phyloP scores from a whole-genome alignment of 2,113 vertebrate species.

The Vulpes vulpes region DNA sequence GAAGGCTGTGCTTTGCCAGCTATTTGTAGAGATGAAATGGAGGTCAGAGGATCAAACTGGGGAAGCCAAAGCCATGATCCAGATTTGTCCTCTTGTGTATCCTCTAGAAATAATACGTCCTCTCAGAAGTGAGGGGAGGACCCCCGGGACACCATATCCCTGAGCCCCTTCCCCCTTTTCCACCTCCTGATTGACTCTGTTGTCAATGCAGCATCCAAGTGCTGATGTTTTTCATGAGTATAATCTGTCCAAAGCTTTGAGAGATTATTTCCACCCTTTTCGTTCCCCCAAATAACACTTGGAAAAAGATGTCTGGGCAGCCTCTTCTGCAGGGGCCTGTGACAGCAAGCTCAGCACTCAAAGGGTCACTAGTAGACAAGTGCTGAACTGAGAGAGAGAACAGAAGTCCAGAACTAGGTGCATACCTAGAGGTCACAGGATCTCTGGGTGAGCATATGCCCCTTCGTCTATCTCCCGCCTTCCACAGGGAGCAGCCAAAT shows the following conservation, averaged over 20 bases:
- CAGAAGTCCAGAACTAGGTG: background rate
- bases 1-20: background rate
- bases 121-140: background rate
- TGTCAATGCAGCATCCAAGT: background rate
- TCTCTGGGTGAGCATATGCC: background rate
- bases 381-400: background rate
- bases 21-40: background rate
- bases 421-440: background rate
- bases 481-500: background rate
- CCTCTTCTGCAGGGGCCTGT: background rate
- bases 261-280: background rate
- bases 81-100: background rate
- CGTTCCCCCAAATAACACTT: background rate
- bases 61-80: background rate
- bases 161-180: too few relatives aligned
- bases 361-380: background rate
- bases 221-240: background rate
- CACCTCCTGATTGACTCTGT: background rate
- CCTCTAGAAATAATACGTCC: background rate
- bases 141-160: background rate
- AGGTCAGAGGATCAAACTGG: background rate
- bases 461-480: background rate
- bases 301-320: background rate
- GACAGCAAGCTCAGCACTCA: background rate
- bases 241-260: background rate